Base-by-base conservation (phyloP, 2,113 vertebrate genomes). In the Sebastes schlegelii region DNA sequence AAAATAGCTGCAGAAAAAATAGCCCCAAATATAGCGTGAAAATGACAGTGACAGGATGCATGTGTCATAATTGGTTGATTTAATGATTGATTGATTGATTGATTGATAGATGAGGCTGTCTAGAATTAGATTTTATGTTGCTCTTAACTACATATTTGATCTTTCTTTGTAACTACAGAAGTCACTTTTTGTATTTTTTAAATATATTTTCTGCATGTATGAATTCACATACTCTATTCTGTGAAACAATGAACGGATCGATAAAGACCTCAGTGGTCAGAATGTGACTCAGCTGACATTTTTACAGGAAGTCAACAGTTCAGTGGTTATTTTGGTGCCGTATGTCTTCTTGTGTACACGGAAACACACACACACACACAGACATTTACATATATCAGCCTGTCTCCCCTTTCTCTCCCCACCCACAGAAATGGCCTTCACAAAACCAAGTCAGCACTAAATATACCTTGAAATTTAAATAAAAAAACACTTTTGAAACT, bases 391-490 rank as follows among this genome's bases (percentile, higher is more conserved):
- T 26, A 10, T 43, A 46, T 46, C 8, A 61, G 3, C 23, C 17
- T 70, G 14, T 40, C 55, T 43, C 58, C 83, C 23, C 17, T 70
- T 11, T 40, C 60, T 45, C 58, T 81, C 71, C 79, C 81, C 86
- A 86, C 90, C 84, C 62, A 88, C 87, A 62, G 9, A 60, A 80
- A 70, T 79, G 23, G 40, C 76, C 65, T 77, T 76, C 26, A 70
- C 2, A 64, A 0, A 42, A 11, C 21, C 10, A n/a, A 43, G 2
- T 83, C n/a, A 6, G 64, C 17, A 46, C 60, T 58, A 73, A 79
- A 86, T 61, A 57, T 72, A 71, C 4, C 43, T 54, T 51, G 23
- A 62, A 61, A 61, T 70, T 23, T 55, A 8, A 73, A 76, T 34
- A n/a, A 55, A 19, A 13, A 80, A 77, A 52, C 63, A 48, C 61